Base-by-base conservation (phyloP, 92 coral and sea anemone species). In the Parazoanthus swiftii region DNA sequence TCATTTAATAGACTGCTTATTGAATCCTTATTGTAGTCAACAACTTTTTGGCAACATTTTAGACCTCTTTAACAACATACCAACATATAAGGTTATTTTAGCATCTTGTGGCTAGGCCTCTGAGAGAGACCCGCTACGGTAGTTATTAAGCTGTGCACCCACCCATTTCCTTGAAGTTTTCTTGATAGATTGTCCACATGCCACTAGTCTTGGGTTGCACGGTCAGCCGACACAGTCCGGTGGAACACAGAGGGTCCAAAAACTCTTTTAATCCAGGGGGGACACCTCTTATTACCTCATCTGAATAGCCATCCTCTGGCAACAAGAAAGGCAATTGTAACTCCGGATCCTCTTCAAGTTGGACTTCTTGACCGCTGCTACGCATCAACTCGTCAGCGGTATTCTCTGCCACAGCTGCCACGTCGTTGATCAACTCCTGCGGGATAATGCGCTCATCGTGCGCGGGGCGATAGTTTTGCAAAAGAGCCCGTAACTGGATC, bases 291-390 rank as follows among this genome's bases (percentile, higher is more conserved):
- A 95, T 97, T 74, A 93, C 96, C 85, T 97, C 99, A 78, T 94
- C 92, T 9, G 98, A 97, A 90, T 97, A 97, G 67, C 99, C 98
- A 76, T 97, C 99, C 78, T 94, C 98, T 33, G 99, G 99, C 20
- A 97, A 92, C 71, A 97, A 88, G 91, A 97, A 97, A 10, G 97
- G 99, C 76, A 97, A 78, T 85, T 97, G 98, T 6, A 95, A 93
- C 20, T 97, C 98, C 23, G 95, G 95, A 88, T 97, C 99, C 80
- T 97, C 99, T 50, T 97, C 98, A 0, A 95, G 96, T n/a, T 84
- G 92, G 73, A 97, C 94, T 56, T 95, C 94, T 37, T 97, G 98
- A 18, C 99, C 99, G 77, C 93, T 94, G 89, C 91, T 92, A 88
- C 96, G 98, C 51, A 95, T 93, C 85, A 92, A 89, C 88, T 94